Evolutionary conservation across 2,113 vertebrate genomes (phyloP), one percentile per base, ranked within the genome.

Genomic region (Holacanthus passer): DNA sequence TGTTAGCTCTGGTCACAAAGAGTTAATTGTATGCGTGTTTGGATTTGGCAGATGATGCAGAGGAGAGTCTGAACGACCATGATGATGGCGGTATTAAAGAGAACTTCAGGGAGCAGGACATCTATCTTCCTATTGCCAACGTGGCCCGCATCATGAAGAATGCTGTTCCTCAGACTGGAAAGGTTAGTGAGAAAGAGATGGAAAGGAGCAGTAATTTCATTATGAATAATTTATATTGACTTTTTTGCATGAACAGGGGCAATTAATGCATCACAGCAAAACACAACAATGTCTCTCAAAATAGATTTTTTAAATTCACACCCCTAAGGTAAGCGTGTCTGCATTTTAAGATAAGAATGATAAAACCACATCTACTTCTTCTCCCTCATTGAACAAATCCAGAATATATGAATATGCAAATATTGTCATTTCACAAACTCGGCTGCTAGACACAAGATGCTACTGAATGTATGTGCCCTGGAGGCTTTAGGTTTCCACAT

Each of bases 101-200:
- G 92, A 97, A 97, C 91, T 99, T 97, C 90, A 93, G 98, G 94
- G 98, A 99, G 90, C 98, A 99, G 94, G 98, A 99, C 91, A 99
- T 99, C 70, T 99, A 99, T 65, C 97, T 99, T 82, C 98, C 98
- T 20, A 99, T 99, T 50, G 98, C 98, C 83, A 99, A 99, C 13
- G 98, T 99, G 87, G 98, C 98, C 27, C 96, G 98, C 81, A 99
- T 99, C 95, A 99, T 99, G 98, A 99, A 99, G 93, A 99, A 98
- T 27, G 97, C 98, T 45, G 97, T 99, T 88, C 98, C 98, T 16
- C 97, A 97, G 84, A 98, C 98, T 13, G 98, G 98, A 93, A 99
- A 99, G 97, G 98, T 99, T 3, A 59, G 88, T 73, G 35, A 37
- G 5, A 27, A 32, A 16, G 22, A 13, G 39, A 10, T 9, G 7